phyloP scores from a whole-genome alignment of 2,888 invertebrate species.

The Diloba caeruleocephala region DNA sequence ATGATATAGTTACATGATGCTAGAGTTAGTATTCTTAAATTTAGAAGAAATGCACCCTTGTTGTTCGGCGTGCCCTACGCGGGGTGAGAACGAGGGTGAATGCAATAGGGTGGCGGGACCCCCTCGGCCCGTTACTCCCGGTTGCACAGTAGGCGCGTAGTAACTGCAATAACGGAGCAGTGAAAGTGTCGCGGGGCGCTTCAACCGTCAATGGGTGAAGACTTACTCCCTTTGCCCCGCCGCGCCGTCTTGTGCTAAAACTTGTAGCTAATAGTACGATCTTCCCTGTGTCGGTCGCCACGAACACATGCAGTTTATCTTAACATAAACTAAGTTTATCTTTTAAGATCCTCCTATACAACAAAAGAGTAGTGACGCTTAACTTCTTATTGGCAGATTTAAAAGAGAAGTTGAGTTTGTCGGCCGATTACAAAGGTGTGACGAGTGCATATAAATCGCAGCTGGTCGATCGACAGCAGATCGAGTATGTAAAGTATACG shows the following conservation, averaged over 20 bases:
- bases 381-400: conserved; percentile 17
- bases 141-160: conserved; percentile 87
- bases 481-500: conserved; percentile 68
- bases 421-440: conserved; percentile 25
- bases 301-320: conserved; percentile 59
- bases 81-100: conserved; percentile 77
- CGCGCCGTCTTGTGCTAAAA: conserved; percentile 85
- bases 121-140: conserved; percentile 69
- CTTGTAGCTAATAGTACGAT: conserved; percentile 84
- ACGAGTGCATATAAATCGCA: conserved; percentile 34
- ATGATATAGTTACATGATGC: conserved; percentile 55
- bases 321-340: conserved; percentile 46
- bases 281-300: conserved; percentile 63
- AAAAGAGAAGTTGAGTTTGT: conserved; percentile 21
- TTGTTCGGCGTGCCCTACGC: conserved; percentile 73
- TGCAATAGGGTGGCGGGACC: conserved; percentile 81
- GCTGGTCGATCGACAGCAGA: conserved; percentile 49
- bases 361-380: conserved; percentile 25
- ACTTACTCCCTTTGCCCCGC: conserved; percentile 86
- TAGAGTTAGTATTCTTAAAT: conserved; percentile 74
- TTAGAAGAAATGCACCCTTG: conserved; percentile 79
- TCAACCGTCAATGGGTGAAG: conserved; percentile 89
- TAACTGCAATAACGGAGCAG: conserved; percentile 88
- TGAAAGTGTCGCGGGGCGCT: conserved; percentile 89
- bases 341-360: conserved; percentile 42